Evolutionary conservation across 2,113 vertebrate genomes (phyloP).

Genomic region (Odontesthes bonariensis): DNA sequence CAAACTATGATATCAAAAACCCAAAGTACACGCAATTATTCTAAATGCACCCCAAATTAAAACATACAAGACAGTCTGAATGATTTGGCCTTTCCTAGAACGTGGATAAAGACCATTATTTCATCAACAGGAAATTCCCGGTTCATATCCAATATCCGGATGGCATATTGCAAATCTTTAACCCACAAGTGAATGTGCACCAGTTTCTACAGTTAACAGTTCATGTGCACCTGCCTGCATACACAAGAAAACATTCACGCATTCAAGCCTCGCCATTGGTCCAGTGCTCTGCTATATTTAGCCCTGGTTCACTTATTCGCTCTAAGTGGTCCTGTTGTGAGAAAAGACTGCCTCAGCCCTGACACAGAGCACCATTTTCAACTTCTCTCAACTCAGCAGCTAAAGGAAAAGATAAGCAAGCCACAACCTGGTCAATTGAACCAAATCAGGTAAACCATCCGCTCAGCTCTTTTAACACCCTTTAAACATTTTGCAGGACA

Average conservation of each 20-base stretch:
- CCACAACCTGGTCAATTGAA: conserved; percentile 36
- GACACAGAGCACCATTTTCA: conserved; percentile 43
- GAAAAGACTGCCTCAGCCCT: conserved; percentile 44
- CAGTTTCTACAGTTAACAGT: not conserved
- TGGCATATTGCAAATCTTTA: conserved; percentile 6
- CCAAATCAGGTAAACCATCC: conserved; percentile 25
- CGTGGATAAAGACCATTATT: not conserved
- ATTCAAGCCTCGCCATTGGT: conserved; percentile 29
- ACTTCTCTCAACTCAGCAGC: conserved; percentile 49
- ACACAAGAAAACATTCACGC: conserved; percentile 21
- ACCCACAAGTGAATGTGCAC: conserved; percentile 13
- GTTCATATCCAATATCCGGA: not conserved
- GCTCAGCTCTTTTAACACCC: conserved; percentile 39
- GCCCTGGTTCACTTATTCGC: conserved; percentile 51
- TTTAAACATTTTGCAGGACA: conserved; percentile 45
- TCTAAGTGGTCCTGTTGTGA: conserved; percentile 54
- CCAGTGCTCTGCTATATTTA: conserved; percentile 71
- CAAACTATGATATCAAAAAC: too few species aligned
- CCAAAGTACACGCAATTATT: not conserved
- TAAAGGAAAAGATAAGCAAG: conserved; percentile 25
- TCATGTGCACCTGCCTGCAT: conserved; percentile 5
- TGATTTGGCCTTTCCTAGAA: not conserved
- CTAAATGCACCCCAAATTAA: not conserved
- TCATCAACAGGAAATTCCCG: conserved; percentile 22
- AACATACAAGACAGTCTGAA: not conserved